Percentiles rank a stretch among this genome's conserved stretches.
phyloP scores from a whole-genome alignment of 2,113 vertebrate species.

The Octodon degus region DNA sequence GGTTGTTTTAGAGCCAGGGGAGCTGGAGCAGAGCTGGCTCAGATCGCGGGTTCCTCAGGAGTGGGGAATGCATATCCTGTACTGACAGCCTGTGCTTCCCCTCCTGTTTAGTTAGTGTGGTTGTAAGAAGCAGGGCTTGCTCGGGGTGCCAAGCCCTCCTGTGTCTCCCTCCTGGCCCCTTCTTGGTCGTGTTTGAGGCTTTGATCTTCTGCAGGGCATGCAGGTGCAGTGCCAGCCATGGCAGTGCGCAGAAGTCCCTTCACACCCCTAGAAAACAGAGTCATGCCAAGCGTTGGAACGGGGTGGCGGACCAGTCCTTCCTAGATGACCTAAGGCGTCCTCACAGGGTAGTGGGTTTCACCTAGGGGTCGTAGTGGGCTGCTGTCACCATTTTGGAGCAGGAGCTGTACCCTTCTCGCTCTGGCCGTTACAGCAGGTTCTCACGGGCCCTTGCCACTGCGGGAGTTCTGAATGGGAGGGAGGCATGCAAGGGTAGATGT shows the following conservation, averaged over 20 bases:
- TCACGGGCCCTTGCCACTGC: not conserved
- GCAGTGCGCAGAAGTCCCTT: not conserved
- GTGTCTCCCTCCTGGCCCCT: not conserved
- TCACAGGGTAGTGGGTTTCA: not conserved
- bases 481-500: not conserved
- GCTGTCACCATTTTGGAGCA: rapidly evolving
- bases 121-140: not conserved
- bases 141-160: rapidly evolving
- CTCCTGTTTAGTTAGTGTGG: rapidly evolving
- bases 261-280: rapidly evolving
- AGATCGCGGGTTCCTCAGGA: not conserved
- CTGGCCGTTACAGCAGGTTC: rapidly evolving
- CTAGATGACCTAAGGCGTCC: not conserved
- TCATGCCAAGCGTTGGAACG: not conserved
- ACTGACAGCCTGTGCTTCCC: not conserved
- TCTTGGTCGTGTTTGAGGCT: not conserved
- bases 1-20: not conserved
- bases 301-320: not conserved
- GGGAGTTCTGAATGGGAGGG: not conserved
- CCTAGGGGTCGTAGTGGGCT: not conserved
- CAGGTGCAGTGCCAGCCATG: not conserved
- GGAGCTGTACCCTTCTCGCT: not conserved
- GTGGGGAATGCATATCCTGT: not conserved
- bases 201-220: not conserved
- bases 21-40: not conserved